Percentiles rank a stretch among this genome's conserved stretches.
Conservation (phyloP, 2,113 vertebrate genomes). For the Boleophthalmus pectinirostris region DNA sequence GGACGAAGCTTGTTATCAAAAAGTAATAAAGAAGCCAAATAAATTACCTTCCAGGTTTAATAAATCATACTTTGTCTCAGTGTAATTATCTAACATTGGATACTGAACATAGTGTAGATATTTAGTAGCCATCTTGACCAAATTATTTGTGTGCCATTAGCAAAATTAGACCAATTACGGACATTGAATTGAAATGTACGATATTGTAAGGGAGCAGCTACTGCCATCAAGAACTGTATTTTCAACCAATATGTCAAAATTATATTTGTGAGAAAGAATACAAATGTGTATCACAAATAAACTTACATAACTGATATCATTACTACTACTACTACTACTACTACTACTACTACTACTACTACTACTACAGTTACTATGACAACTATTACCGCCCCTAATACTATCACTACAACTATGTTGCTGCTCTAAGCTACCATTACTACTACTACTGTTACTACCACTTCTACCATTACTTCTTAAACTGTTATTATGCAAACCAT, state of each 20-base stretch:
- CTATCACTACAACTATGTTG: background rate
- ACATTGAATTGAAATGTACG: background rate
- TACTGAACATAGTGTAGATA: background rate
- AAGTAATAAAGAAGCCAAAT: conserved; percentile 33
- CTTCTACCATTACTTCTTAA: too few species aligned
- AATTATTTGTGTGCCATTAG: background rate
- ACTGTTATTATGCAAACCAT: too few species aligned
- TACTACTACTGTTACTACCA: too few species aligned
- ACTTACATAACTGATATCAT: background rate
- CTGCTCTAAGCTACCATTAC: too few species aligned
- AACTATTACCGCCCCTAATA: background rate
- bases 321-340: background rate
- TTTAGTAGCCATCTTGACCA: conserved; percentile 7
- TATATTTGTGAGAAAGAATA: background rate
- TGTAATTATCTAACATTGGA: conserved; percentile 28
- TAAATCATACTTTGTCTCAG: conserved; percentile 37
- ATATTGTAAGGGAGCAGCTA: background rate
- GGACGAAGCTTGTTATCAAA: conserved; percentile 44
- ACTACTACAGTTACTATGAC: background rate
- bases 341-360: background rate
- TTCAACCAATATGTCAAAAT: background rate
- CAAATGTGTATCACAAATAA: background rate
- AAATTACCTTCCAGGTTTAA: conserved; percentile 25
- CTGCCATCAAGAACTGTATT: background rate
- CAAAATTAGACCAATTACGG: background rate